Conservation (phyloP, 1,140 invertebrate genomes). For the Danaus melanippus region DNA sequence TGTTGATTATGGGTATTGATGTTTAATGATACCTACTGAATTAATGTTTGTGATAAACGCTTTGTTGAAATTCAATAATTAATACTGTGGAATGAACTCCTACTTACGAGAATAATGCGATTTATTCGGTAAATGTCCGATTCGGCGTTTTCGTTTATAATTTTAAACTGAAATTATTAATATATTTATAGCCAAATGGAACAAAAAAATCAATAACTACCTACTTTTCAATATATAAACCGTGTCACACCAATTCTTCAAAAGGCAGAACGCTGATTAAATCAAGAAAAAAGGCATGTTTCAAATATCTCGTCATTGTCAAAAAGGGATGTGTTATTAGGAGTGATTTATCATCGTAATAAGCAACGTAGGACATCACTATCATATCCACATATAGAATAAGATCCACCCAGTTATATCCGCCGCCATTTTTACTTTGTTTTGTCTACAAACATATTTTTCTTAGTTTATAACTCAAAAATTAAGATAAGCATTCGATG, state of each 20-base stretch:
- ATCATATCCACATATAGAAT: slow-evolving; percentile 52
- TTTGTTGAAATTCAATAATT: no score
- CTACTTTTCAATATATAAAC: not conserved
- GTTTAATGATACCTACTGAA: no score
- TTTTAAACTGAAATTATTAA: slow-evolving; percentile 37
- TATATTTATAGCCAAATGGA: not conserved
- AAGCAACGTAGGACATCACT: slow-evolving; percentile 63
- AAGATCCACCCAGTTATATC: slow-evolving; percentile 39
- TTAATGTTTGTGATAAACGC: no score
- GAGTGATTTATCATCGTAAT: slow-evolving; percentile 54
- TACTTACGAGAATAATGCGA: slow-evolving; percentile 42
- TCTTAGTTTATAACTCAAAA: not conserved
- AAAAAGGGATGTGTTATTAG: slow-evolving; percentile 59
- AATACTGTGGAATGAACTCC: slow-evolving; percentile 1
- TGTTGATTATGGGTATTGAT: no score
- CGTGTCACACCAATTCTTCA: slow-evolving; percentile 45
- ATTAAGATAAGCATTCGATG: slow-evolving; percentile 6
- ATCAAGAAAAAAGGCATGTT: slow-evolving; percentile 51
- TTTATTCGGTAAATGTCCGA: slow-evolving; percentile 51
- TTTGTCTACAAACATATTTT: slow-evolving; percentile 37
- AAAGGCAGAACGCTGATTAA: slow-evolving; percentile 56
- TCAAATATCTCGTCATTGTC: slow-evolving; percentile 54
- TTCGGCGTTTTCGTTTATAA: slow-evolving; percentile 45
- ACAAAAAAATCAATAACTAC: not conserved
- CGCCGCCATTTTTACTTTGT: slow-evolving; percentile 29